phyloP scores from a whole-genome alignment of 2,113 vertebrate species.

The Empidonax alnorum region DNA sequence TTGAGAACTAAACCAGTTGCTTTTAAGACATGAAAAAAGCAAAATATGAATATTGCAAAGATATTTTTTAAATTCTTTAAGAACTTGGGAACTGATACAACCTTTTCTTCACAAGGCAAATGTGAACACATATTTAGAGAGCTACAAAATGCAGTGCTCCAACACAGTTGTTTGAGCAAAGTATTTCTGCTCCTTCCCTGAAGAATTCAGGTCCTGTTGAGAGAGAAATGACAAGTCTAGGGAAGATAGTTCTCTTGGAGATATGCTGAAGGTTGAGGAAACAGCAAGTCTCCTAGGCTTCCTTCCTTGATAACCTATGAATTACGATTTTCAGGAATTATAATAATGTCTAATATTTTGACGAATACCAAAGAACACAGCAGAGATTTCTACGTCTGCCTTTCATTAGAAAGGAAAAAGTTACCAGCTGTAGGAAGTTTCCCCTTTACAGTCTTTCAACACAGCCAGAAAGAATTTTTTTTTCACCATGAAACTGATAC shows the following conservation, averaged over 20 bases:
- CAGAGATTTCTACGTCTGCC: background rate
- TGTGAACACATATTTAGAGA: background rate
- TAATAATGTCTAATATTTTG: background rate
- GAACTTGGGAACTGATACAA: background rate
- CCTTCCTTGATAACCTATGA: background rate
- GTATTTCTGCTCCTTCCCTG: background rate
- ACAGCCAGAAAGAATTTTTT: background rate
- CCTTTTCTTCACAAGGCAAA: background rate
- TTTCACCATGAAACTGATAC: background rate
- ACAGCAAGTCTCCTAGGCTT: background rate
- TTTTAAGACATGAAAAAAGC: background rate
- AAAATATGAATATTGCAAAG: background rate
- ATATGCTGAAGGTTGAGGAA: background rate
- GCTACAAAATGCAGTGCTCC: background rate
- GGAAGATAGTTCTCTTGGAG: background rate
- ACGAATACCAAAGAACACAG: background rate
- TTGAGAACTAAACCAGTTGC: background rate
- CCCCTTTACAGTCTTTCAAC: background rate
- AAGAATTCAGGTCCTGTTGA: background rate
- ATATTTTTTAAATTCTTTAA: background rate
- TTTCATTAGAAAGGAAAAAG: background rate
- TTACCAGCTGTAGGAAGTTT: background rate
- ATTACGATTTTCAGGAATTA: background rate
- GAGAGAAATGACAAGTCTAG: background rate
- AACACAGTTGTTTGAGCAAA: too few relatives aligned